These are phyloP conservation scores for Melinaea menophilus DNA, from an alignment of 2,888 invertebrate species.

Conservation along the genomic window DNA sequence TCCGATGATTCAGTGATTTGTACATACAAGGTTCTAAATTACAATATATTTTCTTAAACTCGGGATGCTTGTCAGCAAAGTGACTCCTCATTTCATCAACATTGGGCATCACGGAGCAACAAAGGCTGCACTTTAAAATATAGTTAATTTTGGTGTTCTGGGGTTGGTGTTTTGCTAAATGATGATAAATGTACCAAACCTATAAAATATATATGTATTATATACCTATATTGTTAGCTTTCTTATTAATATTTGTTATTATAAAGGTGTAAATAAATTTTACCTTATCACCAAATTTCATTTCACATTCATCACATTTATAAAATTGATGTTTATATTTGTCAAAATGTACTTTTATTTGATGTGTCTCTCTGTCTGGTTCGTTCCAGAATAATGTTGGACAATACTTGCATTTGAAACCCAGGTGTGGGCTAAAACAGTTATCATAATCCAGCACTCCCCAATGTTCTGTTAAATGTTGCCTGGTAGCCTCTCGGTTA, in stretches of 20 bases:
- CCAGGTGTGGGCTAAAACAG: slow-evolving; percentile 70
- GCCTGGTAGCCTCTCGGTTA: slow-evolving; percentile 52
- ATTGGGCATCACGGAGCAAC: slow-evolving; percentile 51
- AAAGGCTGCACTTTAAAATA: slow-evolving; percentile 63
- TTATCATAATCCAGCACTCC: slow-evolving; percentile 56
- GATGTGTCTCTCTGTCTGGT: slow-evolving; percentile 66
- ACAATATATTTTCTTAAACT: slow-evolving; percentile 63
- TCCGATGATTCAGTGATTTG: slow-evolving; percentile 62
- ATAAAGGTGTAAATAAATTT: neutral
- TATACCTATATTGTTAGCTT: neutral
- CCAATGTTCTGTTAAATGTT: slow-evolving; percentile 61
- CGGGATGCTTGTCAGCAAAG: slow-evolving; percentile 55
- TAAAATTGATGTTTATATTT: slow-evolving; percentile 60
- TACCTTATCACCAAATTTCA: slow-evolving; percentile 71
- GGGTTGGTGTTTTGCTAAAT: slow-evolving; percentile 50
- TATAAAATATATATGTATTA: slow-evolving; percentile 32
- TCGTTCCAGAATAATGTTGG: slow-evolving; percentile 73
- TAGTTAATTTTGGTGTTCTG: slow-evolving; percentile 38
- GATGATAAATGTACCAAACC: slow-evolving; percentile 67
- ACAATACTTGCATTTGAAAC: slow-evolving; percentile 72
- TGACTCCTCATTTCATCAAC: slow-evolving; percentile 60
- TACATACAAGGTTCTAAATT: slow-evolving; percentile 59
- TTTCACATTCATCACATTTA: slow-evolving; percentile 59
- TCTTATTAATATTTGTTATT: no score
- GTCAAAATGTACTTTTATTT: slow-evolving; percentile 55